Percentiles rank a stretch among this genome's conserved stretches.
phyloP scores from a whole-genome alignment of 2,888 invertebrate genomes.

The Caenorhabditis afra region DNA sequence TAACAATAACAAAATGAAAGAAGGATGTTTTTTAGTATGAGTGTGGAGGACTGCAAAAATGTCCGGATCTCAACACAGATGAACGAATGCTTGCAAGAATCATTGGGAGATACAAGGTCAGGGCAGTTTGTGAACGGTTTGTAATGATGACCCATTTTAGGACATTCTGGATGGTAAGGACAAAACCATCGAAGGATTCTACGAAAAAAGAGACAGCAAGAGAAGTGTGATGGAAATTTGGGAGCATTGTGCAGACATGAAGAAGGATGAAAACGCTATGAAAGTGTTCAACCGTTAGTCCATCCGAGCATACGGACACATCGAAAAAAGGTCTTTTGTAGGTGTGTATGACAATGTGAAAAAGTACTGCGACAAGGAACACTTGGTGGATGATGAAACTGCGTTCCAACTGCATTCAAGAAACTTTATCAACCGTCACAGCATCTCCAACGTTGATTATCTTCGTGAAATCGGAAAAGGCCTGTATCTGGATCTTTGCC shows the following conservation, averaged over 20 bases:
- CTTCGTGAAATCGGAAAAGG: constrained; percentile 80
- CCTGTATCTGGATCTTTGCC: constrained; percentile 80
- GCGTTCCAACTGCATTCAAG: constrained; percentile 80
- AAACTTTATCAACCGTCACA: constrained; percentile 80
- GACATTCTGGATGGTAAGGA: constrained; percentile 74
- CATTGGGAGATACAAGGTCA: constrained; percentile 74
- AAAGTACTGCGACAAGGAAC: constrained; percentile 72
- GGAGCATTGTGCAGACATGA: constrained; percentile 76
- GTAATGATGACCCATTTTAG: constrained; percentile 45
- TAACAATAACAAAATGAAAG: neutral
- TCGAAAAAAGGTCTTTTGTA: constrained; percentile 57
- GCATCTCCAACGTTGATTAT: constrained; percentile 78
- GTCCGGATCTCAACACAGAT: constrained; percentile 72
- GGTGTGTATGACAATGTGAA: constrained; percentile 72
- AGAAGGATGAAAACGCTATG: constrained; percentile 72
- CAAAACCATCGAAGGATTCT: constrained; percentile 73
- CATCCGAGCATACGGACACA: neutral
- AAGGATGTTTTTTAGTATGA: constrained; percentile 67
- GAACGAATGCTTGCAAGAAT: constrained; percentile 78
- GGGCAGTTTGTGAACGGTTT: neutral
- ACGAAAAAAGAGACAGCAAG: constrained; percentile 73
- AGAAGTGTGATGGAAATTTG: constrained; percentile 78
- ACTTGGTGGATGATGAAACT: constrained; percentile 72
- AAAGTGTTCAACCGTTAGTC: constrained; percentile 73
- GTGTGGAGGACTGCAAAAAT: constrained; percentile 73